Evolutionary conservation across 2,797 vertebrate genomes (phyloP), one percentile per base, ranked within the genome.

Genomic region (Neopelma chrysocephalum): DNA sequence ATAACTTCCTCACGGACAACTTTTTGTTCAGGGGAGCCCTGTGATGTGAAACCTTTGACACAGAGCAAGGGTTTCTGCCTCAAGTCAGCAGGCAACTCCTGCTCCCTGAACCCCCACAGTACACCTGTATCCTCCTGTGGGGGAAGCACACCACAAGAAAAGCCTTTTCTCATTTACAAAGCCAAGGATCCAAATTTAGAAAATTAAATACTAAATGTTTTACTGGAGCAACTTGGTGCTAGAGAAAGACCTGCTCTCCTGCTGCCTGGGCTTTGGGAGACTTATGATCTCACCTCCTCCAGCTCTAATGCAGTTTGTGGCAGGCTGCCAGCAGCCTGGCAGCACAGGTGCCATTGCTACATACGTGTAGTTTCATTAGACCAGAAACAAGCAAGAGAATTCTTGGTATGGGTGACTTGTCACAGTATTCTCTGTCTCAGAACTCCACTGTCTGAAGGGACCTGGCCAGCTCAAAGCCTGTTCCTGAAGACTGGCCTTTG

Each of bases 31-130:
- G 12, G 58, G 40, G 40, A 94, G 56, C 62, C 50, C 58, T 60
- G 69, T 77, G 86, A 48, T 32, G 88, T 69, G 91, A 82, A 93
- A 79, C 66, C 84, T 90, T 61, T 92, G 88, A 70, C 68, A 82
- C n/a, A 38, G 51, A 92, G 65, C 53, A 68, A 80, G 29, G 64
- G 68, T 56, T 94, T 27, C 34, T 50, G 47, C 73, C 73, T 61
- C 1, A 6, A 57, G 50, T 48, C 60, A 27, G 15, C 53, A 29
- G 81, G 36, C 5, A 5, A 2, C 38, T 89, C 8, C 47, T 62
- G 73, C 71, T 87, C 57, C 72, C 61, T 34, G 70, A 54, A 58
- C 61, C 66, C 51, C 72, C 62, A 11, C 26, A 45, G 83, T 64
- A 56, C 50, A 69, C 84, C 64, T 60, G 68, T 47, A 14, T 47